Percentiles rank a stretch among this genome's conserved stretches.
Evolutionary conservation across 2,113 vertebrate genomes (phyloP).

Genomic region (Gymnogyps californianus): DNA sequence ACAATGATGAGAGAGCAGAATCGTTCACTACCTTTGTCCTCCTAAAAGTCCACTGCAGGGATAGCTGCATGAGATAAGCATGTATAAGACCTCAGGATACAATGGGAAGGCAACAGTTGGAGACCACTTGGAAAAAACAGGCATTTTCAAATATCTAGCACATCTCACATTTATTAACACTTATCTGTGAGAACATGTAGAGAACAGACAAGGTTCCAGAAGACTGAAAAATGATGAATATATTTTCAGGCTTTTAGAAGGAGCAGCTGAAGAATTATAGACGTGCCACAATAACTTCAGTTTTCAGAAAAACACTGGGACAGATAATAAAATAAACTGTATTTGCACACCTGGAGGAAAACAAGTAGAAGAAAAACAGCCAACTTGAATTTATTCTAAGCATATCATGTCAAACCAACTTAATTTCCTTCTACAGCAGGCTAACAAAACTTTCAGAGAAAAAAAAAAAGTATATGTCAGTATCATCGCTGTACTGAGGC

Average conservation of each 20-base stretch:
- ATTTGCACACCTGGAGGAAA: background rate
- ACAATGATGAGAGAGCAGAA: background rate
- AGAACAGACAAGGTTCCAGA: background rate
- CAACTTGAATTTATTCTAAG: background rate
- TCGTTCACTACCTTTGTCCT: background rate
- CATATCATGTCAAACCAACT: background rate
- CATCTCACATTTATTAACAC: background rate
- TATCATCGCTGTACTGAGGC: background rate
- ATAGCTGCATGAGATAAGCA: background rate
- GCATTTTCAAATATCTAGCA: background rate
- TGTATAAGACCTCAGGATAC: background rate
- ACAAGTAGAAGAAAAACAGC: background rate
- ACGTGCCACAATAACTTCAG: background rate
- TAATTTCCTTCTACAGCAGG: background rate
- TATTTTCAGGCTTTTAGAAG: background rate
- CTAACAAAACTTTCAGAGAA: background rate
- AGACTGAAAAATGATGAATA: background rate
- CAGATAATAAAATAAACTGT: background rate
- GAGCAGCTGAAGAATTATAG: background rate
- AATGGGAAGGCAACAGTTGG: background rate
- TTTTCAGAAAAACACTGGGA: background rate
- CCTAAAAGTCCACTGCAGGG: background rate
- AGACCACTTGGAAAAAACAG: background rate
- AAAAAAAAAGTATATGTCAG: background rate
- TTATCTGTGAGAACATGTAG: background rate